Percentiles rank a stretch among this genome's conserved stretches.
Conservation (phyloP, 2,888 invertebrate species). For the Halocaridina rubra region DNA sequence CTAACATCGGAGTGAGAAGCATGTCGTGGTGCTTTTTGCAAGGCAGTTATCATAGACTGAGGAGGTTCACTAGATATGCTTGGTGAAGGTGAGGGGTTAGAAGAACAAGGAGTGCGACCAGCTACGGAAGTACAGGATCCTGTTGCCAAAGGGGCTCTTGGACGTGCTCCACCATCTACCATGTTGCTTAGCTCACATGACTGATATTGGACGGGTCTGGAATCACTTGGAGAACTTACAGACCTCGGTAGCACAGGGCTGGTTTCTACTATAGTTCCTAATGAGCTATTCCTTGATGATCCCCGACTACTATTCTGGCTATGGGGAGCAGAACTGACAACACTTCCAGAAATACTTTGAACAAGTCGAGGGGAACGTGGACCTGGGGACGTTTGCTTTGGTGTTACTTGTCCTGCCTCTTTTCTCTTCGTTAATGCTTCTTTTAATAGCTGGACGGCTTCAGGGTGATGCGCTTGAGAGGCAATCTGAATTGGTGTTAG, state of each 20-base stretch:
- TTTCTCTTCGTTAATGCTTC: slow-evolving; percentile 46
- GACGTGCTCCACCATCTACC: slow-evolving; percentile 54
- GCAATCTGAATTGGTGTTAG: slow-evolving; percentile 95
- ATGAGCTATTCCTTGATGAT: slow-evolving; percentile 57
- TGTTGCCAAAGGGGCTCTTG: neutral
- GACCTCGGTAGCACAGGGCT: slow-evolving; percentile 52
- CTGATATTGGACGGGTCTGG: slow-evolving; percentile 40
- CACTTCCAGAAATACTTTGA: slow-evolving; percentile 28
- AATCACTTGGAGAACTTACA: slow-evolving; percentile 28
- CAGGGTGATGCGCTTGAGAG: slow-evolving; percentile 75
- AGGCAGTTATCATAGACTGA: slow-evolving; percentile 42
- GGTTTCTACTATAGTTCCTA: slow-evolving; percentile 62
- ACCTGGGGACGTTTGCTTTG: slow-evolving; percentile 35
- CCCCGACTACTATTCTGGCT: slow-evolving; percentile 53
- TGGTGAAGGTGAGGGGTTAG: slow-evolving; percentile 62
- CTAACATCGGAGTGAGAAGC: slow-evolving; percentile 56
- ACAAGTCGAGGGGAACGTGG: slow-evolving; percentile 43
- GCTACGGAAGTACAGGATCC: slow-evolving; percentile 50
- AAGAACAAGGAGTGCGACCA: slow-evolving; percentile 38
- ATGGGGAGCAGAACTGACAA: slow-evolving; percentile 5
- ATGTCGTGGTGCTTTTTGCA: slow-evolving; percentile 50
- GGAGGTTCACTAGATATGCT: slow-evolving; percentile 61
- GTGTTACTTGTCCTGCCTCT: slow-evolving; percentile 30
- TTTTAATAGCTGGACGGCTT: slow-evolving; percentile 50
- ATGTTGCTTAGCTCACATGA: slow-evolving; percentile 61